Base-by-base conservation (phyloP, 1,140 invertebrate genomes). In the Battus philenor region DNA sequence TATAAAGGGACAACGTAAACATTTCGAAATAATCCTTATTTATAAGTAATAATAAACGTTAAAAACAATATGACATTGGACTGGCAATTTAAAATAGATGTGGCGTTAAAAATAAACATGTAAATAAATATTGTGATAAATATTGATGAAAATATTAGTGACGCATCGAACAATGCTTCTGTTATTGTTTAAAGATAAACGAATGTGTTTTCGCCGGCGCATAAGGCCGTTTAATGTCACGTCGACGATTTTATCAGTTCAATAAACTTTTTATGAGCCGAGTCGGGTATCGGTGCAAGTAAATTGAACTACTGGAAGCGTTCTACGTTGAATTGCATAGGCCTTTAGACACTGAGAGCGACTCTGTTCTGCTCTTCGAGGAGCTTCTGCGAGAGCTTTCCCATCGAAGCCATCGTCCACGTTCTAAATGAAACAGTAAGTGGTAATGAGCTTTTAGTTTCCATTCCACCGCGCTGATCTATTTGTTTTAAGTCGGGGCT, bases 181-280 rank as follows among this genome's bases (percentile, higher is more conserved):
- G 44, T 45, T 32, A 31, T 49, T 18, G 9, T 39, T 38, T 41
- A 41, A 27, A 22, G 24, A 15, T 10, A 15, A 44, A 44, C 47
- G 38, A 44, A 50, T 45, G 45, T 39, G 36, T 46, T 51, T 30
- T 51, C 46, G 18, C 44, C 43, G 41, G 29, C 36, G 43, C 18
- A 22, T 44, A 18, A 39, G 43, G 22, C 10, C 47, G 17, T 43
- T 43, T 54, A 54, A 59, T 50, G 58, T 56, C 57, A 47, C n/a
- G 29, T 41, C 38, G 38, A 27, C 27, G 41, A 24, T 39, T 48
- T 55, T 68, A 68, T 68, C 60, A 54, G 57, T 55, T 57, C 64
- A 59, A 53, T 59, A 59, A 11, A 57, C 60, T 59, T 58, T 61
- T 66, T 57, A 60, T 60, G 54, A 55, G 44, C 46, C 46, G 51